Evolutionary conservation across 2,888 invertebrate genomes (phyloP), one percentile per base, ranked within the genome.

Genomic region (Leptinotarsa tumamoca): DNA sequence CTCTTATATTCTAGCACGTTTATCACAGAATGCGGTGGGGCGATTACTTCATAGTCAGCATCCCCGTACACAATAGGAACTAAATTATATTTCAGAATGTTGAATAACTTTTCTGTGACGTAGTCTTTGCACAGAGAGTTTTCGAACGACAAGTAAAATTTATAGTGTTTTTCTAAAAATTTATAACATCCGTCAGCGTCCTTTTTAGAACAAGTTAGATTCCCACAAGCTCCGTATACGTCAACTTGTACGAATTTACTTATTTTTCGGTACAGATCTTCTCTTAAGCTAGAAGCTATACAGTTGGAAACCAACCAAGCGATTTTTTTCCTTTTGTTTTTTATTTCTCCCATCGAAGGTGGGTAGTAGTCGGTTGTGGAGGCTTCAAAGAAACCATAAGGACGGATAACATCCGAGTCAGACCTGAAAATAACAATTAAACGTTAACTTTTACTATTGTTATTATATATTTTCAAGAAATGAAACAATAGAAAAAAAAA

Each of bases 101-200:
- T 88, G 84, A 92, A 90, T 79, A 94, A 91, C 82, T 91, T 90
- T 84, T 93, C 92, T 2, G 92, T 92, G 68, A 92, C 91, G 85
- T 93, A 93, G 84, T 93, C 92, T 72, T 89, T 85, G 80, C 94
- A 92, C 76, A 93, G 88, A 15, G 94, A 93, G 86, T 94, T 94
- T 86, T 95, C 94, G 83, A 95, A 92, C 1, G 91, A 90, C 63
- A 94, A 86, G 82, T 94, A 94, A 85, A 94, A 95, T 84, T 92
- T 94, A 85, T 94, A 95, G 72, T 91, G 89, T 67, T 89, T 88
- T 80, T 89, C 90, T 27, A 90, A 70, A 73, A 86, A 88, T 82
- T 86, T 88, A 73, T 88, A 88, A 75, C 90, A 91, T 49, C 82
- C 87, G 14, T 90, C 87, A 54, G 77, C 71, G 10, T 77, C 56